phyloP scores from a whole-genome alignment of 2,113 vertebrate species.

The Urocitellus parryii region DNA sequence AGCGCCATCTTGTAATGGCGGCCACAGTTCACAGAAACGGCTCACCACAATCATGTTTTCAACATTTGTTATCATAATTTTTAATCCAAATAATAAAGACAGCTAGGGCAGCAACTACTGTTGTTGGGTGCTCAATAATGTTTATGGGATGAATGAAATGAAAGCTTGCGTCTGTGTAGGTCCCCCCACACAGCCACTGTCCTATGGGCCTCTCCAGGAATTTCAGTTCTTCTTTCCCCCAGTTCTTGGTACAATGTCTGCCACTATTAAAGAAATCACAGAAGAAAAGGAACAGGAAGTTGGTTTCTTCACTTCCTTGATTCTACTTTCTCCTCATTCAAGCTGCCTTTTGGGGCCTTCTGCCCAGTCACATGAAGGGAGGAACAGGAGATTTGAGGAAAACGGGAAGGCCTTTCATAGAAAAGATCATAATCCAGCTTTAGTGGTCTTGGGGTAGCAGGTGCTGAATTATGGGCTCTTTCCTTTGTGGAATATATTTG shows the following conservation, averaged over 20 bases:
- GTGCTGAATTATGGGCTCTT: neutral
- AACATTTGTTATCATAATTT: neutral
- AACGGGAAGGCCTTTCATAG: neutral
- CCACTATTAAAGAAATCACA: neutral
- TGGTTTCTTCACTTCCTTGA: neutral
- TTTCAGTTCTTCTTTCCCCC: neutral
- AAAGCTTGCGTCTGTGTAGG: neutral
- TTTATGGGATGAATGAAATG: neutral
- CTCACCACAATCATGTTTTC: neutral
- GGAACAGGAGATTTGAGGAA: neutral
- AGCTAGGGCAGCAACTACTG: neutral
- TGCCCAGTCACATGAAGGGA: neutral
- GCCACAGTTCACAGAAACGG: too few species aligned
- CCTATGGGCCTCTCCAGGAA: neutral
- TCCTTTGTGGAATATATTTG: neutral
- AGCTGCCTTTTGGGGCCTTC: neutral
- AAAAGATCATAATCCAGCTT: neutral
- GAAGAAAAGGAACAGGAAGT: neutral
- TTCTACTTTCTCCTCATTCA: neutral
- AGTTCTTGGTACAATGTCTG: neutral
- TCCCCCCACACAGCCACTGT: neutral
- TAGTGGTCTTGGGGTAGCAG: neutral
- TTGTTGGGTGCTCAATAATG: neutral
- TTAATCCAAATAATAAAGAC: conserved; percentile 42
- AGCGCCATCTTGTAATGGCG: too few species aligned